Evolutionary conservation across 1,140 invertebrate genomes (phyloP).

Genomic region (Plectrocnemia conspersa): DNA sequence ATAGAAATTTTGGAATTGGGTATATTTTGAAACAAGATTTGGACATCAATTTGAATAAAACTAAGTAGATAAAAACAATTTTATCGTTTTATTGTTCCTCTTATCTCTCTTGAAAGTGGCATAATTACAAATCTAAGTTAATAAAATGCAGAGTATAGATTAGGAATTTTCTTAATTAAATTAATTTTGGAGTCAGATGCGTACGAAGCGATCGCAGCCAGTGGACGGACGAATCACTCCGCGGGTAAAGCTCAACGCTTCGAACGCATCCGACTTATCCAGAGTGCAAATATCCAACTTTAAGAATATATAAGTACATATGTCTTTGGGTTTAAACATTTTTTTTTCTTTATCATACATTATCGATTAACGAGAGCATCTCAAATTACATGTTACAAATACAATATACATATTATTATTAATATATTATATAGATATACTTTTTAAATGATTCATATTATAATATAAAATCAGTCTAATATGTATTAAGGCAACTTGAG

Average conservation of each 20-base stretch:
- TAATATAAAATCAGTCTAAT: slow-evolving; percentile 51
- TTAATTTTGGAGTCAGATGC: slow-evolving; percentile 23
- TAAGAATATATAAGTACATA: slow-evolving; percentile 34
- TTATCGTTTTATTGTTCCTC: slow-evolving; percentile 30
- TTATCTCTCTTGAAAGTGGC: slow-evolving; percentile 29
- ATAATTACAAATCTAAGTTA: slow-evolving; percentile 29
- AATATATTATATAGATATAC: slow-evolving; percentile 15
- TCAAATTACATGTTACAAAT: no score
- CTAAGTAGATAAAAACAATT: slow-evolving; percentile 24
- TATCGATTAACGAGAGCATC: slow-evolving; percentile 27
- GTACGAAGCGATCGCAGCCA: background rate
- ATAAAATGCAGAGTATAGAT: slow-evolving; percentile 28
- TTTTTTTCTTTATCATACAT: slow-evolving; percentile 19
- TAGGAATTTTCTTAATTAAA: slow-evolving; percentile 21
- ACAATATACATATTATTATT: no score
- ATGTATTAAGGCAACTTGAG: slow-evolving; percentile 51
- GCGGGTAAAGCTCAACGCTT: background rate
- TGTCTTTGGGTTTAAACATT: slow-evolving; percentile 33
- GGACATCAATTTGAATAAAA: no score
- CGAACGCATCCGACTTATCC: slow-evolving; percentile 8
- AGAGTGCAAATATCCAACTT: slow-evolving; percentile 19
- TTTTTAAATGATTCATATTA: slow-evolving; percentile 34
- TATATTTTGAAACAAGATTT: no score
- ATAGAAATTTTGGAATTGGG: no score
- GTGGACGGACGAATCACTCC: slow-evolving; percentile 17